phyloP scores from a whole-genome alignment of 2,797 vertebrate genomes.

The Dallia pectoralis region DNA sequence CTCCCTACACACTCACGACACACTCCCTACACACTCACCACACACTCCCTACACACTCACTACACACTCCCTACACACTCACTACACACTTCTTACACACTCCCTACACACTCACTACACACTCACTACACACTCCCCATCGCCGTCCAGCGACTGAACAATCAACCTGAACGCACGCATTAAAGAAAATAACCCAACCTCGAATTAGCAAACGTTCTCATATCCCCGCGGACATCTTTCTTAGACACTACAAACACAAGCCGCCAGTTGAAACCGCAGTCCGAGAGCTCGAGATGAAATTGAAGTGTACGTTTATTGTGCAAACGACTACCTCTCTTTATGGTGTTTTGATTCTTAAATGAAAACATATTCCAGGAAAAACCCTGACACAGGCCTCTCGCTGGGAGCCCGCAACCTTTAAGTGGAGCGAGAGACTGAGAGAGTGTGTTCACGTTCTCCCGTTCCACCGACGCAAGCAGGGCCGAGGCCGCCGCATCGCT shows the following conservation, averaged over 20 bases:
- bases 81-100: too few relatives aligned
- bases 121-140: slow-evolving; percentile 30
- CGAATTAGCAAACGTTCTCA: background rate
- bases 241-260: slow-evolving; percentile 32
- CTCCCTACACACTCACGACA: too few relatives aligned
- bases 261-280: slow-evolving; percentile 22
- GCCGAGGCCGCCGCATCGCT: background rate
- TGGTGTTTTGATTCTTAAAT: slow-evolving; percentile 67
- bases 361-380: slow-evolving; percentile 66
- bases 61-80: slow-evolving; percentile 26
- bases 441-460: background rate
- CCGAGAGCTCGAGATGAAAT: slow-evolving; percentile 47
- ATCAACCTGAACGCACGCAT: slow-evolving; percentile 35
- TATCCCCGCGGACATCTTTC: slow-evolving; percentile 4
- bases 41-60: too few relatives aligned
- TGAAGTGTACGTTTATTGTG: slow-evolving; percentile 61
- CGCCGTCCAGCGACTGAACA: slow-evolving; percentile 43
- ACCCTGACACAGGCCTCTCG: slow-evolving; percentile 50
- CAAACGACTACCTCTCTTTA: slow-evolving; percentile 60
- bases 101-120: slow-evolving; percentile 26
- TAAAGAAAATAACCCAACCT: slow-evolving; percentile 40
- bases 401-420: slow-evolving; percentile 39
- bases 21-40: slow-evolving; percentile 28
- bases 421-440: slow-evolving; percentile 4
- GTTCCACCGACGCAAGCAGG: background rate